Conservation (phyloP, 2,113 vertebrate species). For the Syrmaticus mikado region DNA sequence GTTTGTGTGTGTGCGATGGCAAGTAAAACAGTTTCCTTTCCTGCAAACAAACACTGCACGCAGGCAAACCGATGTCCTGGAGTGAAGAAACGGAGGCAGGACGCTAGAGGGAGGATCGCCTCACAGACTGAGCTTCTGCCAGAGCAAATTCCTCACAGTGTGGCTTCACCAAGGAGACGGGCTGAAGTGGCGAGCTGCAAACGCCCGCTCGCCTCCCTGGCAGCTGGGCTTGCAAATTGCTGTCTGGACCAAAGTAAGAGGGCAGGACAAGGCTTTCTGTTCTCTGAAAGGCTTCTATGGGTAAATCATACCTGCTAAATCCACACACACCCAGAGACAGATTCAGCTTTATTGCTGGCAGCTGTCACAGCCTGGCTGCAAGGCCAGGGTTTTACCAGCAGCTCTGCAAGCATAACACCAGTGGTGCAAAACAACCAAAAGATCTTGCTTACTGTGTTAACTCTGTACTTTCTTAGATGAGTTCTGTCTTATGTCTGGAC, state of each 20-base stretch:
- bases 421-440: background rate
- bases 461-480: background rate
- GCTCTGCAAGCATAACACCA: background rate
- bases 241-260: background rate
- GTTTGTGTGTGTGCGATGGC: background rate
- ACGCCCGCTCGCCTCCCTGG: background rate
- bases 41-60: background rate
- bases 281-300: background rate
- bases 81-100: conserved; percentile 26
- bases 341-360: background rate
- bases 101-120: conserved; percentile 26
- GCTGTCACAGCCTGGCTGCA: background rate
- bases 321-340: background rate
- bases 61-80: background rate
- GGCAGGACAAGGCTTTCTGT: background rate
- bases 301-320: background rate
- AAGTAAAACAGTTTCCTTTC: background rate
- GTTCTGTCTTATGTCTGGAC: background rate
- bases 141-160: background rate
- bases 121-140: background rate
- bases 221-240: background rate
- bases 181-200: background rate
- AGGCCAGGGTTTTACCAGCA: background rate
- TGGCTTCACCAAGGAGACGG: conserved; percentile 8
- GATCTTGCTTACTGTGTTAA: background rate